Evolutionary conservation across 2,888 invertebrate species (phyloP), one percentile per base, ranked within the genome.

Genomic region (Zaprionus bogoriensis): DNA sequence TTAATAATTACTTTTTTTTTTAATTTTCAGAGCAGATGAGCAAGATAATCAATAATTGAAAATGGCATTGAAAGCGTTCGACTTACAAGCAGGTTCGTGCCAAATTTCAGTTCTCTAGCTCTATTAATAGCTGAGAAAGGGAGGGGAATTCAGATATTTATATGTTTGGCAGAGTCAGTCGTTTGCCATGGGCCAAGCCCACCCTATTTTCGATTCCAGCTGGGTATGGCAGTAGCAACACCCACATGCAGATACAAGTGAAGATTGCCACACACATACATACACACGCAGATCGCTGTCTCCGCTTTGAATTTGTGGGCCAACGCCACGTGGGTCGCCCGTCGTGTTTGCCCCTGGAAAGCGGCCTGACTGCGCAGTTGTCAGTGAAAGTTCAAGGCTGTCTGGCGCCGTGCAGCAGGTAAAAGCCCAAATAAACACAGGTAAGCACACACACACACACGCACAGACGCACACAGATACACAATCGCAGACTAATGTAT

Each of bases 301-400:
- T 42, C 53, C 28, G 47, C 17, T 51, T 57, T 36, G 10, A 27
- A 38, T 45, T 44, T 54, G 51, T 67, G 70, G 58, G 70, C 74
- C 66, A 77, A 25, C 58, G 54, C 39, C 83, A 81, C 74, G 85
- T 77, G 77, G 85, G 67, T 48, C 42, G 58, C 39, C 36, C n/a
- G 39, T 22, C 19, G 28, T n/a, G 9, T 30, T 36, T 73, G 83
- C 48, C 82, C 72, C 67, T 58, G 74, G 50, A 45, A 52, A 32
- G 67, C 42, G 62, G 51, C 12, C 46, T 32, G 17, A 32, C 32
- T 41, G 20, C 53, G 71, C 25, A 50, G 58, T 27, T 54, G 30
- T 45, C 59, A 66, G 86, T 79, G 83, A 85, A 79, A 79, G 78
- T 79, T 79, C 78, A 79, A 85, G 78, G 78, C 78, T 75, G 64